These are phyloP conservation scores for Myoxocephalus aenaeus DNA, from an alignment of 2,797 vertebrate genomes.

Conservation along the genomic window DNA sequence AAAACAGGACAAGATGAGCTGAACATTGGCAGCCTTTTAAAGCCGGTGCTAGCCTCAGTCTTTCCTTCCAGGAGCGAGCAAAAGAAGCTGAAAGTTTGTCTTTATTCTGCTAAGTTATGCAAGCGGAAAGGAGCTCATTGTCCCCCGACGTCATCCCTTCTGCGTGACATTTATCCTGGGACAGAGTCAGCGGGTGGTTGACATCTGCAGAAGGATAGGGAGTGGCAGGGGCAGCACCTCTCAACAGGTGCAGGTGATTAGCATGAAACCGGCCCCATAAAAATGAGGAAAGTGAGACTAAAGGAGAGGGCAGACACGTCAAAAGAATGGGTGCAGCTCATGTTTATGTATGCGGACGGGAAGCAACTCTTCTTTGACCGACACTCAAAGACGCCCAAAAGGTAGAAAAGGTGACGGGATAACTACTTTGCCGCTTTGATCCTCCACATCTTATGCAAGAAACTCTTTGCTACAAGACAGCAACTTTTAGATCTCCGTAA, in stretches of 20 bases:
- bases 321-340: constrained; percentile 56
- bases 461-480: not conserved
- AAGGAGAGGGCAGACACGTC: constrained; percentile 52
- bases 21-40: not conserved
- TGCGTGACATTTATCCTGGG: constrained; percentile 47
- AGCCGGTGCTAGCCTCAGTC: not conserved
- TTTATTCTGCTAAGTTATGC: constrained; percentile 36
- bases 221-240: constrained; percentile 77
- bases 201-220: constrained; percentile 63
- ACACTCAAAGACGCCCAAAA: constrained; percentile 58
- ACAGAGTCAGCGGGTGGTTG: constrained; percentile 67
- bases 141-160: constrained; percentile 46
- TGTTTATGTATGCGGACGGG: constrained; percentile 73
- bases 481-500: constrained; percentile 10
- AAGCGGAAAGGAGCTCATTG: constrained; percentile 28
- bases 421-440: constrained; percentile 26
- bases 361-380: constrained; percentile 43
- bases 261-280: constrained; percentile 65
- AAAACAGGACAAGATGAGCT: not conserved
- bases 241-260: constrained; percentile 77
- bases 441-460: constrained; percentile 29
- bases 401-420: constrained; percentile 36
- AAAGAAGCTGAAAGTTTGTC: not conserved
- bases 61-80: not conserved
- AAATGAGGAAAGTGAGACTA: constrained; percentile 42